phyloP scores from a whole-genome alignment of 2,797 vertebrate genomes.

The Rhabdophis nuchalis region DNA sequence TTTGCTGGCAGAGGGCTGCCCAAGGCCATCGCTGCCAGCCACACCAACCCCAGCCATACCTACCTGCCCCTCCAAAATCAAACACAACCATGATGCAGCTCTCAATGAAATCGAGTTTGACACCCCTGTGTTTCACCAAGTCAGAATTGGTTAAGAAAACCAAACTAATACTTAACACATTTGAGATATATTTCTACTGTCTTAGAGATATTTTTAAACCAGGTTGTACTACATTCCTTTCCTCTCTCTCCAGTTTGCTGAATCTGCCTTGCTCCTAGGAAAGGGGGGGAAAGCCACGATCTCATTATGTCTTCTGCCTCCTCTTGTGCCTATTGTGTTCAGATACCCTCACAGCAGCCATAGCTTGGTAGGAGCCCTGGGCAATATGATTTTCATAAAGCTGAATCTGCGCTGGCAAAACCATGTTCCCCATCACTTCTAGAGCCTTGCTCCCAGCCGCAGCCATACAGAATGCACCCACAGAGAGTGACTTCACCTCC shows the following conservation, averaged over 20 bases:
- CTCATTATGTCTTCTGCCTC: neutral
- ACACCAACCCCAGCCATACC: too few relatives aligned
- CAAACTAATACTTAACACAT: neutral
- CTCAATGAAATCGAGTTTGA: too few relatives aligned
- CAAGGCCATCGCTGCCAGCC: too few relatives aligned
- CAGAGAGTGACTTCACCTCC: neutral
- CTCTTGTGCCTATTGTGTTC: neutral
- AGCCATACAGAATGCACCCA: neutral
- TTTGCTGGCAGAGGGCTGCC: too few relatives aligned
- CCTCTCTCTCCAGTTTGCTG: neutral
- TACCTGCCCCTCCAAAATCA: too few relatives aligned
- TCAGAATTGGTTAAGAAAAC: neutral
- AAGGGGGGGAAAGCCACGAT: neutral
- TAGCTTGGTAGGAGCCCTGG: neutral
- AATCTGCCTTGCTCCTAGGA: neutral
- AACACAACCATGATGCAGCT: too few relatives aligned
- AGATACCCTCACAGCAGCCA: neutral
- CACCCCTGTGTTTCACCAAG: neutral
- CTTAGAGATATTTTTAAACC: neutral
- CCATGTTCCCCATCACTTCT: neutral
- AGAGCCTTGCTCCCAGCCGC: too few relatives aligned
- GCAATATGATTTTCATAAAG: neutral
- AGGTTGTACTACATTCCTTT: neutral
- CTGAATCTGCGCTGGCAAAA: neutral
- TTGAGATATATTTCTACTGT: neutral